Conservation (phyloP, 1,140 invertebrate species). For the Oedothorax gibbosus region DNA sequence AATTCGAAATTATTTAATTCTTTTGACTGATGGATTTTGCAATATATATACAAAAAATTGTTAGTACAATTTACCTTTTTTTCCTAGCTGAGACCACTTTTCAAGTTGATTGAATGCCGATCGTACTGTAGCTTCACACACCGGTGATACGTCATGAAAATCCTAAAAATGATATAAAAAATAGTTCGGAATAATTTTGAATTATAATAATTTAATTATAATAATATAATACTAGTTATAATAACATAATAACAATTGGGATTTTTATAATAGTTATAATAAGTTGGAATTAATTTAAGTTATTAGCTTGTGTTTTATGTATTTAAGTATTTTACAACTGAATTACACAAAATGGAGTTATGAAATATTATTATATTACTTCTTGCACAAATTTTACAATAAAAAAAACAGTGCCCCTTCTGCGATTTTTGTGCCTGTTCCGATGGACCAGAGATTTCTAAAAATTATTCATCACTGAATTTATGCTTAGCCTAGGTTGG, state of each 20-base stretch:
- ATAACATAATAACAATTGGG: neutral
- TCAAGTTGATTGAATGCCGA: slow-evolving; percentile 61
- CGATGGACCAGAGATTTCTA: no score
- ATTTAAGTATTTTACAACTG: neutral
- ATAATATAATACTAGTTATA: no score
- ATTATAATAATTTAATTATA: neutral
- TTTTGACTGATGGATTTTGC: no score
- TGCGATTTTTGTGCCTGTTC: no score
- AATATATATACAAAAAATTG: no score
- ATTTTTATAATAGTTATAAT: neutral
- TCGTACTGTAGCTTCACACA: slow-evolving; percentile 65
- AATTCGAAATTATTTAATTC: no score
- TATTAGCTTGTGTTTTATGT: neutral
- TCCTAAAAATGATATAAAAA: slow-evolving; percentile 10
- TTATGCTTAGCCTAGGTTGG: no score
- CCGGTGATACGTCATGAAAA: slow-evolving; percentile 14
- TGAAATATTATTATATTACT: no score
- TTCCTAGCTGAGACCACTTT: slow-evolving; percentile 28
- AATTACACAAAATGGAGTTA: no score
- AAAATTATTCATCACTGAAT: no score
- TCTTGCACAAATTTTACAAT: no score
- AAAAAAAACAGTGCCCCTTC: no score
- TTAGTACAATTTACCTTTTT: slow-evolving; percentile 14
- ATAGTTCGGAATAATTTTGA: neutral
- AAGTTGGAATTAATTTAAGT: neutral